These are phyloP conservation scores for Danio aesculapii DNA, from an alignment of 2,797 vertebrate species.

Conservation along the genomic window DNA sequence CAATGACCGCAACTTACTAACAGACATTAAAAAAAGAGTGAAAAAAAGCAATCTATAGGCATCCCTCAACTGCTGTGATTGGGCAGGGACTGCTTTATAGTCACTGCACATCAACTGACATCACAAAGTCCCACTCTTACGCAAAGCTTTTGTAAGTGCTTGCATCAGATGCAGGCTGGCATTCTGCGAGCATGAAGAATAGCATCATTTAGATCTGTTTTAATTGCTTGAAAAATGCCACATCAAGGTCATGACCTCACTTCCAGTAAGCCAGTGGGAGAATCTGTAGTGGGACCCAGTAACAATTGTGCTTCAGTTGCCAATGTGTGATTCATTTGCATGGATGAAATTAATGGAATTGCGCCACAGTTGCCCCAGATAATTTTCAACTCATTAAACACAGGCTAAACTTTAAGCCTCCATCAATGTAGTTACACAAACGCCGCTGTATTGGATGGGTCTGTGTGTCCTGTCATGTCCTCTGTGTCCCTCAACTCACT, in stretches of 20 bases:
- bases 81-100: constrained; percentile 1
- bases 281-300: background rate
- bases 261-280: background rate
- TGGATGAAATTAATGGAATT: constrained; percentile 49
- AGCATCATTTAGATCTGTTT: constrained; percentile 4
- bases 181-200: constrained; percentile 35
- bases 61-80: background rate
- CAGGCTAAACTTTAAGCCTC: constrained; percentile 24
- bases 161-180: background rate
- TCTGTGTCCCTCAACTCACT: constrained; percentile 15
- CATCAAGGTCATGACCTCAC: background rate
- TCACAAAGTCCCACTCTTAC: constrained; percentile 12
- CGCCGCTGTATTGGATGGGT: constrained; percentile 14
- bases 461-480: constrained; percentile 19
- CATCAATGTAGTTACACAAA: constrained; percentile 41
- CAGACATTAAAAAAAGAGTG: background rate
- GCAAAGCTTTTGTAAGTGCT: constrained; percentile 5
- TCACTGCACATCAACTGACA: constrained; percentile 17
- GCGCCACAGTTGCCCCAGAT: constrained; percentile 8
- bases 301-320: background rate
- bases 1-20: constrained; percentile 24
- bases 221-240: background rate
- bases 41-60: constrained; percentile 28
- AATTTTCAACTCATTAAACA: constrained; percentile 42
- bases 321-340: constrained; percentile 16